phyloP scores from a whole-genome alignment of 2,888 invertebrate species.

The Drosophila macrospina region DNA sequence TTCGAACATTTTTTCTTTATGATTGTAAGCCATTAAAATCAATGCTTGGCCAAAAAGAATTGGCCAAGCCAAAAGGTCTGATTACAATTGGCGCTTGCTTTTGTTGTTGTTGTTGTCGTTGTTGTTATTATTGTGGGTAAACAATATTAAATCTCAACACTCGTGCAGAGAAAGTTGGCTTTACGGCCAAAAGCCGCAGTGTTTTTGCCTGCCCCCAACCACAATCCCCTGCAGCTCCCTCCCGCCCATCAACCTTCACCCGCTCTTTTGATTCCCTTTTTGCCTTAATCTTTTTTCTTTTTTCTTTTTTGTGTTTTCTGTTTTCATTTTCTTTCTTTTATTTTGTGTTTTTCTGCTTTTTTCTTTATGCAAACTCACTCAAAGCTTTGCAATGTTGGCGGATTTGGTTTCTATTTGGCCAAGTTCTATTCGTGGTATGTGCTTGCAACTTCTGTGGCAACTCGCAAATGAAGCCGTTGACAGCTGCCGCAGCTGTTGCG shows the following conservation, averaged over 20 bases:
- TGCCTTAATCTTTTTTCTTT: slow-evolving; percentile 40
- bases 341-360: background rate
- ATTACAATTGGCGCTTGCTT: slow-evolving; percentile 59
- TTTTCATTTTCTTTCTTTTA: slow-evolving; percentile 12
- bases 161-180: slow-evolving; percentile 77
- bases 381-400: slow-evolving; percentile 33
- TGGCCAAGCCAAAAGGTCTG: slow-evolving; percentile 33
- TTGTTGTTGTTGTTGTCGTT: slow-evolving; percentile 22
- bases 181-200: slow-evolving; percentile 52
- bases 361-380: slow-evolving; percentile 67
- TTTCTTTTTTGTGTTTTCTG: too few species aligned
- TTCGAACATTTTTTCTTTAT: slow-evolving; percentile 49
- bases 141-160: slow-evolving; percentile 81
- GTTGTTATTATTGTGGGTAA: slow-evolving; percentile 57
- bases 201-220: background rate
- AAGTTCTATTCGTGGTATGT: slow-evolving; percentile 28
- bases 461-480: slow-evolving; percentile 70
- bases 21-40: slow-evolving; percentile 74
- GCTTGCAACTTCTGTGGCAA: slow-evolving; percentile 46
- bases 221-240: background rate
- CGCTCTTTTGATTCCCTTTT: slow-evolving; percentile 26
- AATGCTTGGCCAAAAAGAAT: slow-evolving; percentile 51
- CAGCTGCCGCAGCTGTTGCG: slow-evolving; percentile 49
- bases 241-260: background rate
- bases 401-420: slow-evolving; percentile 44